Evolutionary conservation across 1,140 invertebrate genomes (phyloP), one percentile per base, ranked within the genome.

Genomic region (Monomorium pharaonis): DNA sequence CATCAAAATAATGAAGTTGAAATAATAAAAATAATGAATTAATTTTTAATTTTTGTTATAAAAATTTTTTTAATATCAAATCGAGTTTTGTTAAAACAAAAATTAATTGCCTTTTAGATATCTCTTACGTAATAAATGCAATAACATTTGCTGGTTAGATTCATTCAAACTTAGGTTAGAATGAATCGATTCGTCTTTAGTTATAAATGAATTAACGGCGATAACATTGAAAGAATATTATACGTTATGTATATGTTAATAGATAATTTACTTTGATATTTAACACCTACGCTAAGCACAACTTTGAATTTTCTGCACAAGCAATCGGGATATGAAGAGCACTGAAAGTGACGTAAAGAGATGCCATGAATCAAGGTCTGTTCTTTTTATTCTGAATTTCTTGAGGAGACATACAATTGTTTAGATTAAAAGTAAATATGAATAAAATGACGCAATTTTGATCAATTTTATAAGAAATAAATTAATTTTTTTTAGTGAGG

Each of bases 51-150:
- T n/a, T n/a, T n/a, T n/a, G n/a, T n/a, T n/a, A 37, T 12, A 24
- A 18, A 3, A 0, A 60, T 60, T 84, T 1, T 42, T 30, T 24
- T 18, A 4, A 80, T 6, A 30, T 67, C 0, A 1, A n/a, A 30
- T 56, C 7, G 6, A 69, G n/a, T 49, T 65, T 65, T 6, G 14
- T 51, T n/a, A 51, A n/a, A 37, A 54, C 62, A n/a, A 81, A 69
- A 10, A 30, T 56, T 70, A 27, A 62, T 58, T 9, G 9, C 37
- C 37, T 62, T 62, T 85, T 49, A 12, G 37, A 76, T 56, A 30
- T 81, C 37, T 63, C 87, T 89, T 89, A 89, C 76, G 76, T 89
- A 89, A 89, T 83, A 63, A 88, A 84, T 62, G 49, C 44, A 77
- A 77, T 72, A 60, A 56, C 33, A 75, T 47, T 27, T 51, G 7